Conservation (phyloP, 2,113 vertebrate species). For the Peucedramus taeniatus region DNA sequence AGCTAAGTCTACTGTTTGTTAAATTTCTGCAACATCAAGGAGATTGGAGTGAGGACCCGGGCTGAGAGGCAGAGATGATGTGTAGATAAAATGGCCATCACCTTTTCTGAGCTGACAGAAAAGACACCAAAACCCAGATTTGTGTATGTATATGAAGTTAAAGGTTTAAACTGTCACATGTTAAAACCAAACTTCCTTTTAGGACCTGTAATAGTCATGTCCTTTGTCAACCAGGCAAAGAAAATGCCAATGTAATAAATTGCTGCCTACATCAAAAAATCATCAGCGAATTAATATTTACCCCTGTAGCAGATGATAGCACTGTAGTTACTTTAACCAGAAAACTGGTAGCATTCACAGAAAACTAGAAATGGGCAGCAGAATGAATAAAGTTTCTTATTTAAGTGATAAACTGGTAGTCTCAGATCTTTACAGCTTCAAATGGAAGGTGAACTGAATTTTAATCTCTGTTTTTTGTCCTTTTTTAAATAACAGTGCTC, state of each 20-base stretch:
- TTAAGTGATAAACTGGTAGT: neutral
- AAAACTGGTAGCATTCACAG: neutral
- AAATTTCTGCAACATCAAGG: neutral
- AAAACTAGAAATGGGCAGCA: neutral
- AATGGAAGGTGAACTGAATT: neutral
- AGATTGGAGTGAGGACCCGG: neutral
- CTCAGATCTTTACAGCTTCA: neutral
- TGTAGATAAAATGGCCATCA: neutral
- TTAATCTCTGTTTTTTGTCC: neutral
- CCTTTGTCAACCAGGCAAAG: neutral
- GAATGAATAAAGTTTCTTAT: neutral
- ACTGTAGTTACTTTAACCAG: neutral
- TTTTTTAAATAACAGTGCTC: neutral
- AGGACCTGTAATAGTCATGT: neutral
- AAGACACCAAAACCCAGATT: neutral
- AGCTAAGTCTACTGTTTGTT: neutral
- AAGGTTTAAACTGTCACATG: neutral
- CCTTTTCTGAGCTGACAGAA: neutral
- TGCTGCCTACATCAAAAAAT: neutral
- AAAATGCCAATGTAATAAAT: neutral
- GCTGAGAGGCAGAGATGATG: neutral
- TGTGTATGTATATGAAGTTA: neutral
- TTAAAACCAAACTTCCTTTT: neutral
- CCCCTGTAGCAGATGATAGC: neutral
- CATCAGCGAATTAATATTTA: neutral